Conservation (phyloP, 1,140 invertebrate genomes). For the Apis cerana region DNA sequence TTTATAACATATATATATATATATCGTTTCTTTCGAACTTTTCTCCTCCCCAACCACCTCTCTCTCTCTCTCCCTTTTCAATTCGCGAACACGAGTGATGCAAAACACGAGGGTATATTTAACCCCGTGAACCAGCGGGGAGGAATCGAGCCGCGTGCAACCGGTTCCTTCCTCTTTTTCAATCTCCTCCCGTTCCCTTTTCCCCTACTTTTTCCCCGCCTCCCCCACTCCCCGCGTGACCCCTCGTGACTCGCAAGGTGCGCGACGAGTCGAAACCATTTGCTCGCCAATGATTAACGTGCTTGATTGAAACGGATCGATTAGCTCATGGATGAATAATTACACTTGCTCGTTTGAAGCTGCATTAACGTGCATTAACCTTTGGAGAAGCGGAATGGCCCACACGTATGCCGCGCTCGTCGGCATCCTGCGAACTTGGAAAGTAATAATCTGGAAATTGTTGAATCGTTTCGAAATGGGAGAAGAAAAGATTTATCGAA, state of each 20-base stretch:
- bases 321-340: not conserved
- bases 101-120: constrained; percentile 75
- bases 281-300: not conserved
- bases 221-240: not conserved
- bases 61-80: constrained; percentile 50
- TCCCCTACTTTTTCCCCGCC: not conserved
- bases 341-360: no score
- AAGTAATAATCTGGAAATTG: no score
- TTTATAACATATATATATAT: not conserved
- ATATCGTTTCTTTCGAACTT: constrained; percentile 39
- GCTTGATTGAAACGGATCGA: not conserved
- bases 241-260: not conserved
- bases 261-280: not conserved
- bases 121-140: constrained; percentile 71
- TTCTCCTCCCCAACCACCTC: constrained; percentile 49
- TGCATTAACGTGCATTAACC: no score
- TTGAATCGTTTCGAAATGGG: no score
- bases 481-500: no score
- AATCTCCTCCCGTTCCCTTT: not conserved
- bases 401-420: no score
- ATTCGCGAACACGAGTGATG: constrained; percentile 60
- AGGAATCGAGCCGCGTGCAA: constrained; percentile 55
- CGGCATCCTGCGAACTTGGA: no score
- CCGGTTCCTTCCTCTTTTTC: constrained; percentile 25
- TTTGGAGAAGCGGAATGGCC: no score